Evolutionary conservation across 2,797 vertebrate genomes (phyloP).

Genomic region (Cetoscarus ocellatus): DNA sequence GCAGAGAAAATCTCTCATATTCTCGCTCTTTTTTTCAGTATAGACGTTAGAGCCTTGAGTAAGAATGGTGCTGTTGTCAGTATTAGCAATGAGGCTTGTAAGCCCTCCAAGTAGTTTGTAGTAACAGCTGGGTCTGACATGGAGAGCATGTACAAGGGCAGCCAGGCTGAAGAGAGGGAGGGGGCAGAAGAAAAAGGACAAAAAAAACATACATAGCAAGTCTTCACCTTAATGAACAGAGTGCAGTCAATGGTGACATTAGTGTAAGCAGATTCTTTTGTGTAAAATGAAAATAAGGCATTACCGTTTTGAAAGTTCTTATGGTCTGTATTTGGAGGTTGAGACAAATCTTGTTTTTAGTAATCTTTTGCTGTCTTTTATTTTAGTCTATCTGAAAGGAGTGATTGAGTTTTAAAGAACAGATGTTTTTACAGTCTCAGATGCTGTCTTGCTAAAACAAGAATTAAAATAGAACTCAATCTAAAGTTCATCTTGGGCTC

Average conservation of each 20-base stretch:
- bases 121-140: slow-evolving; percentile 91
- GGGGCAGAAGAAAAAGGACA: slow-evolving; percentile 67
- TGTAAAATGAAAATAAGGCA: slow-evolving; percentile 13
- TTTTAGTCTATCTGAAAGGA: too few species aligned
- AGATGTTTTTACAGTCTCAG: too few species aligned
- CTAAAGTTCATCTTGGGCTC: too few species aligned
- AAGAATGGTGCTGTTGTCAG: slow-evolving; percentile 84
- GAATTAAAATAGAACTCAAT: too few species aligned
- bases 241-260: slow-evolving; percentile 26
- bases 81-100: slow-evolving; percentile 86
- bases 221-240: slow-evolving; percentile 62
- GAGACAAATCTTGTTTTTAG: too few species aligned
- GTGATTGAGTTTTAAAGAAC: too few species aligned
- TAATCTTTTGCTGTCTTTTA: too few species aligned
- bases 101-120: slow-evolving; percentile 88
- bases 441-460: too few species aligned
- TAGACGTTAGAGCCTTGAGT: slow-evolving; percentile 75
- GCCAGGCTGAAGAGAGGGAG: slow-evolving; percentile 80
- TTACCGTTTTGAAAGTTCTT: slow-evolving; percentile 13
- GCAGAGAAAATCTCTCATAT: slow-evolving; percentile 63
- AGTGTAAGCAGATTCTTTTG: slow-evolving; percentile 34
- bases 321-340: too few species aligned
- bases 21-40: slow-evolving; percentile 66
- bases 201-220: slow-evolving; percentile 56
- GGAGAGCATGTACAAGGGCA: slow-evolving; percentile 88